Base-by-base conservation (phyloP, 2,888 invertebrate genomes). In the Sclerodermus sp. region DNA sequence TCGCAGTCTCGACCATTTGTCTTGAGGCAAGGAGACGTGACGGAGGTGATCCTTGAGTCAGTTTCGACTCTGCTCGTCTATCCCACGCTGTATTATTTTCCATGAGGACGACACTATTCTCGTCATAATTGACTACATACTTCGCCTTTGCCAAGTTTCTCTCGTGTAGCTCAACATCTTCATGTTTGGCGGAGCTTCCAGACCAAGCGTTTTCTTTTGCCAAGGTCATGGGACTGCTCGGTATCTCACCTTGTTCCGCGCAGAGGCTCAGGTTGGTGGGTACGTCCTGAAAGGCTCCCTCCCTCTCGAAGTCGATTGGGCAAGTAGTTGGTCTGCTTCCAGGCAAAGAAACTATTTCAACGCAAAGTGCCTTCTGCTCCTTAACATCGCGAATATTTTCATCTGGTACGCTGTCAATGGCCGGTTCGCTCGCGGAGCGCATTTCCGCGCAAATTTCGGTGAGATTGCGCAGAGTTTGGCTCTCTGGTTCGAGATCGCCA, bases 371-470 rank as follows among this genome's bases (percentile, higher is more conserved):
- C 44, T 68, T 68, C 3, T 53, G 60, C 14, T 69, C 71, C 40
- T 66, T 68, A 2, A 77, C 64, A 49, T 78, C 77, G 42, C 66
- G 63, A 45, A 74, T 75, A 49, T 66, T 72, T 15, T 73, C 71
- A 41, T 73, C 73, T 8, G 72, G 66, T 1, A 77, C 70, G 47
- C 64, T 70, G 63, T 75, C 77, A 51, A 76, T 74, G 32, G 70
- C 70, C 6, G 76, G 73, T 45, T 77, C 77, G 55, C 66, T 66
- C 1, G 77, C 63, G 4, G 73, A 57, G 12, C 77, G 71, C 75
- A 77, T 78, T 55, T 77, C 77, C 17, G 76, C 77, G 49, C 77
- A 78, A 48, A 78, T 73, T 53, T 73, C 72, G 17, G 73, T 77
- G 40, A 71, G 70, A 54, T 70, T 73, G 45, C 69, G 71, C 42